Percentiles rank a stretch among this genome's conserved stretches.
These are phyloP conservation scores for zebrafish (Danio rerio) DNA, from an alignment of 2,113 vertebrate species.

Conservation along the genomic window DNA sequence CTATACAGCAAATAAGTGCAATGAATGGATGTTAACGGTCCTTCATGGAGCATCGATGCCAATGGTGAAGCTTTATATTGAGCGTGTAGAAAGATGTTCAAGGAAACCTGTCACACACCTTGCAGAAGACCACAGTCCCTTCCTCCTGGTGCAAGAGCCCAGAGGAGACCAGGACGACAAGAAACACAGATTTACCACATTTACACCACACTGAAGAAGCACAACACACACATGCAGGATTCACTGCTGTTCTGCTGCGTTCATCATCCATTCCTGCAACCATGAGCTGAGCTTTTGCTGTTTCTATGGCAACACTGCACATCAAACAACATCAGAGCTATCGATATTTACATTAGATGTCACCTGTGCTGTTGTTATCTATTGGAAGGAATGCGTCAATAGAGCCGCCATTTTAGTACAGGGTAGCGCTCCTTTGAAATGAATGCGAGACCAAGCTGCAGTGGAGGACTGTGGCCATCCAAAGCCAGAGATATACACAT, in stretches of 20 bases:
- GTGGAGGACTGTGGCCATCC: no score
- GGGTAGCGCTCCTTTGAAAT: no score
- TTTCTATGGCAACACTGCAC: background rate
- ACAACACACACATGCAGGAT: conserved; percentile 38
- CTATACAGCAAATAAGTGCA: no score
- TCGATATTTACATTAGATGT: no score
- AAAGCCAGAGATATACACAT: no score
- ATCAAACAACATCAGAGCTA: background rate
- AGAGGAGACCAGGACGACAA: conserved; percentile 82
- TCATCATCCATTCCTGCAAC: background rate
- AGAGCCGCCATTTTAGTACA: no score
- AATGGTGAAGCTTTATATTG: no score
- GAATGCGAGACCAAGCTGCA: no score
- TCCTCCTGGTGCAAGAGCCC: conserved; percentile 92
- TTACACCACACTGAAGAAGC: conserved; percentile 6
- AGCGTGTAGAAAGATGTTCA: background rate
- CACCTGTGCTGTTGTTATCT: no score
- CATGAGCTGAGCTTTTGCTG: background rate
- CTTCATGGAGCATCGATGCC: no score
- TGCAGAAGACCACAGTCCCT: conserved; percentile 96
- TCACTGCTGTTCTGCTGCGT: conserved; percentile 18
- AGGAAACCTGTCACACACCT: conserved; percentile 89
- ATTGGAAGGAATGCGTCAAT: no score
- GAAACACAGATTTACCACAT: conserved; percentile 68
- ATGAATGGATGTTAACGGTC: no score